Evolutionary conservation across 2,113 vertebrate species (phyloP), one percentile per base, ranked within the genome.

Genomic region (Thalassarche chlororhynchos): DNA sequence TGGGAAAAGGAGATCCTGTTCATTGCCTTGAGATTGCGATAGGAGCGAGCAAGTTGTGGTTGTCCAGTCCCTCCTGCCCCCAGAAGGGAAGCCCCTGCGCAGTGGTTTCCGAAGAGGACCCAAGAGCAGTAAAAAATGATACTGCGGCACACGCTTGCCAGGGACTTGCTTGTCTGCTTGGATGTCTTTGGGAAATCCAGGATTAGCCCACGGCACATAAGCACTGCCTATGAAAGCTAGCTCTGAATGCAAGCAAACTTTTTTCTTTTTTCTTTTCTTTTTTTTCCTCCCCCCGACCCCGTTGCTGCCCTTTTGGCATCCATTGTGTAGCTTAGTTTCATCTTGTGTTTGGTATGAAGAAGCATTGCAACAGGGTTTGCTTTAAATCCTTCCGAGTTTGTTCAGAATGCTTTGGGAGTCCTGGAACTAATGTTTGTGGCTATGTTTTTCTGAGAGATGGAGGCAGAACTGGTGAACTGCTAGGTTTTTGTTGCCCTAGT

Each of bases 111-210:
- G 8, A 5, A 87, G 21, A 51, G 17, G 3, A 36, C 31, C 26
- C 26, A 32, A 10, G 14, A 14, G 36, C n/a, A 15, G 7, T 28
- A 10, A 34, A 21, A 54, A 32, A 3, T 14, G 12, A 2, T 23
- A 0, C 4, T 21, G 25, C 1, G 3, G 8, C 10, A 1, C 0
- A 0, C 0, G 0, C 12, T 58, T 40, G 14, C 19, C 29, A 32
- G 31, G 21, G 31, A 5, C 31, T 42, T 55, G 14, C 19, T 78
- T n/a, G 12, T 83, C 32, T 89, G 29, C 57, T 57, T 34, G 28
- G 9, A 3, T 46, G 20, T 9, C 11, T 46, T 49, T 23, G 71
- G 34, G 71, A 52, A 3, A 16, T 34, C 14, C 3, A 11, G 77
- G 44, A 3, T 61, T 38, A 84, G 40, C 32, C 36, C 5, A 2